Evolutionary conservation across 2,797 vertebrate genomes (phyloP), one percentile per base, ranked within the genome.

Genomic region (Xiphorhynchus erythropygius): DNA sequence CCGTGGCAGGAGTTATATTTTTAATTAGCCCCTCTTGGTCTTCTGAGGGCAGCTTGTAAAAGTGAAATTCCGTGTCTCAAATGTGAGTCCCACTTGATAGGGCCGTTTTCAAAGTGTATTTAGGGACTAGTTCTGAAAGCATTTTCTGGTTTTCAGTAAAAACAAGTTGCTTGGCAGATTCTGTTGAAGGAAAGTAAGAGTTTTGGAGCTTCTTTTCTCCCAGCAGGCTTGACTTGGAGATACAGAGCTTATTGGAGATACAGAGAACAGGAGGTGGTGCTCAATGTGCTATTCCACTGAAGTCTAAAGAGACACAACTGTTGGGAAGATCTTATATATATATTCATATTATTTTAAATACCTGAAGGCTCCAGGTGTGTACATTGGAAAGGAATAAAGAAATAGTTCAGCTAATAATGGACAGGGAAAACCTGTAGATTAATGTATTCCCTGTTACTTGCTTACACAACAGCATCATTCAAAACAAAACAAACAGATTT

Each of bases 1-100:
- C 92, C 90, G 79, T 92, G 93, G 78, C 93, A 95, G 52, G 85
- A 94, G 87, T 73, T 91, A 12, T 65, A 95, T 94, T 96, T 97
- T 95, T 93, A 96, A 96, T 95, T 91, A 84, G 87, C 55, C 18
- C n/a, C 44, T 67, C 13, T 68, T 90, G 52, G 73, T 65, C 63
- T 79, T 90, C 18, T 0, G 1, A 82, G 35, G 25, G 52, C 47
- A 90, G 35, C 56, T 69, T 64, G 62, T 81, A 65, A 65, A 95
- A 80, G 33, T 71, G 88, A 39, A 57, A 71, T 81, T 85, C 71
- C 65, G 9, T 55, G 22, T 22, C 80, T 88, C 32, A 33, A 65
- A 35, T 76, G 18, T 56, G 50, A 84, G 32, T 75, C 33, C 24
- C 28, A 30, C 25, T 86, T 59, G 69, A 62, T 41, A 86, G 75